These are phyloP conservation scores for Falco naumanni DNA, from an alignment of 2,797 vertebrate species.

Conservation along the genomic window DNA sequence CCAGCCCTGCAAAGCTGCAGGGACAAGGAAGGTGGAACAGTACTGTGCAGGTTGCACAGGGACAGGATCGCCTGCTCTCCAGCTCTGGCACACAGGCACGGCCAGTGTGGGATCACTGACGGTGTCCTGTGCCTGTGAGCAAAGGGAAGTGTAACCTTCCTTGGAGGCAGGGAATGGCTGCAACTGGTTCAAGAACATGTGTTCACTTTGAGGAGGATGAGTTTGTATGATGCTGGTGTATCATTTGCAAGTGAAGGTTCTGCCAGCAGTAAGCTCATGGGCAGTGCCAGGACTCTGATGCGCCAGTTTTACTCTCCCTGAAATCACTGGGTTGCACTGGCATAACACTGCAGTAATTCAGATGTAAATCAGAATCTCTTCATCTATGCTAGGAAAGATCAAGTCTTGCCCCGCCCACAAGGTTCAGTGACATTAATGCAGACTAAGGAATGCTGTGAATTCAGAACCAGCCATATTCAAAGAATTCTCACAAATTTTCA, in stretches of 20 bases:
- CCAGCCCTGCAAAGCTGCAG: background rate
- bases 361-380: background rate
- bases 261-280: background rate
- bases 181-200: background rate
- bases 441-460: background rate
- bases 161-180: background rate
- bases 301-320: background rate
- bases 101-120: fast-evolving
- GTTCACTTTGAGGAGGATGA: background rate
- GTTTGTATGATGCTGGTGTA: background rate
- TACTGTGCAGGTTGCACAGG: background rate
- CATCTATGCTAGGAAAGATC: background rate
- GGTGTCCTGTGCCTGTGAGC: background rate
- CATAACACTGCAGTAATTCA: background rate
- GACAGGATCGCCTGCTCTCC: background rate
- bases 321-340: background rate
- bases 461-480: background rate
- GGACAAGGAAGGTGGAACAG: background rate
- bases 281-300: background rate
- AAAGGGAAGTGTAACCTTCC: background rate
- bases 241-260: background rate
- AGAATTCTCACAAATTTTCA: background rate
- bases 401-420: background rate
- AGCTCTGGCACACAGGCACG: background rate
- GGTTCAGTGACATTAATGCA: background rate